Evolutionary conservation across 2,888 invertebrate species (phyloP).

Genomic region (Notodonta dromedarius): DNA sequence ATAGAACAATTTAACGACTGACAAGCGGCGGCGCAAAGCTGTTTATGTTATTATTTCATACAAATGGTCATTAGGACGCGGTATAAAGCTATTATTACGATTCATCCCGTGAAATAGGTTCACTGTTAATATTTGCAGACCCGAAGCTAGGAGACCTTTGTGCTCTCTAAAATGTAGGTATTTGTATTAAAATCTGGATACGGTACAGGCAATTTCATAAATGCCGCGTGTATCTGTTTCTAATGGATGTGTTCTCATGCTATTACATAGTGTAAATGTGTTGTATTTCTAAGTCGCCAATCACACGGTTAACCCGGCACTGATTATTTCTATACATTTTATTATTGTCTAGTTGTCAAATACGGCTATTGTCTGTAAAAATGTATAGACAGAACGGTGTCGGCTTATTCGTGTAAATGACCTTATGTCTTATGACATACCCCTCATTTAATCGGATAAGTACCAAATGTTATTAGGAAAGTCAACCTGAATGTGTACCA

Average conservation of each 20-base stretch:
- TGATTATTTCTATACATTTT: too few relatives aligned
- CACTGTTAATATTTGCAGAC: slow-evolving; percentile 20
- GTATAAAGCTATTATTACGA: slow-evolving; percentile 11
- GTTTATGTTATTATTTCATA: slow-evolving; percentile 22
- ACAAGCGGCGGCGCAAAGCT: slow-evolving; percentile 9
- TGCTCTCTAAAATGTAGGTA: slow-evolving; percentile 17
- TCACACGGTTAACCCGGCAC: too few relatives aligned
- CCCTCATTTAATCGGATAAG: too few relatives aligned
- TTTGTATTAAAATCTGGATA: slow-evolving; percentile 20
- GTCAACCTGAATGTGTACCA: too few relatives aligned
- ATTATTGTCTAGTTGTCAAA: too few relatives aligned
- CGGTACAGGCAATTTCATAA: slow-evolving; percentile 16
- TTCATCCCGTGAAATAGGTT: slow-evolving; percentile 17
- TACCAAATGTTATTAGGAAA: too few relatives aligned
- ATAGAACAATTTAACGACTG: neutral
- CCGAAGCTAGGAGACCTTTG: slow-evolving; percentile 7
- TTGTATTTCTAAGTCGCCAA: too few relatives aligned
- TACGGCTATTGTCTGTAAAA: too few relatives aligned
- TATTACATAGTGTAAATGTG: neutral
- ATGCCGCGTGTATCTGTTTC: neutral
- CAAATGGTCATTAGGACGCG: slow-evolving; percentile 18
- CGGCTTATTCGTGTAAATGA: too few relatives aligned
- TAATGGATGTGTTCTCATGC: neutral
- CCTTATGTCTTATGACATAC: too few relatives aligned
- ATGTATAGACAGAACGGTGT: too few relatives aligned